These are phyloP conservation scores for Autographa gamma DNA, from an alignment of 2,888 invertebrate genomes.

Conservation along the genomic window DNA sequence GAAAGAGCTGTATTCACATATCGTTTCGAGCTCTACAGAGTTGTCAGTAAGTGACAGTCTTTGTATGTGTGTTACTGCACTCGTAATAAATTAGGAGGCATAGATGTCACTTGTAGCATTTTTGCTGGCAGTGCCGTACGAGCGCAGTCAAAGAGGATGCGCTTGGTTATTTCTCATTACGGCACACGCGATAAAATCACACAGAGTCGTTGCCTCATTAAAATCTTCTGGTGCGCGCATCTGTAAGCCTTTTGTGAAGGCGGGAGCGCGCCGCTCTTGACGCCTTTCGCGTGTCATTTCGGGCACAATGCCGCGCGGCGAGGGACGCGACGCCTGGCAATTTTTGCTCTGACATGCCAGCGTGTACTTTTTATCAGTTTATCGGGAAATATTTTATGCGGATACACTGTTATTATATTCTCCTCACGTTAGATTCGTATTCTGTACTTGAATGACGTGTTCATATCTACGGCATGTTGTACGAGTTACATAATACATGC, in stretches of 20 bases:
- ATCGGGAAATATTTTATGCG: slow-evolving; percentile 75
- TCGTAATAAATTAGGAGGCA: slow-evolving; percentile 62
- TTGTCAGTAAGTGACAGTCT: slow-evolving; percentile 36
- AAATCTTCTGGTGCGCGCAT: slow-evolving; percentile 89
- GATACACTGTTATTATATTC: slow-evolving; percentile 71
- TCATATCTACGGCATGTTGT: slow-evolving; percentile 50
- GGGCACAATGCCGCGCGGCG: slow-evolving; percentile 82
- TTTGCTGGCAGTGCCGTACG: slow-evolving; percentile 74
- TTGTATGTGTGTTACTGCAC: slow-evolving; percentile 37
- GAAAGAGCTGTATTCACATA: slow-evolving; percentile 8
- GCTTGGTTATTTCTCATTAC: slow-evolving; percentile 89
- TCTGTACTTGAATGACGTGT: slow-evolving; percentile 63
- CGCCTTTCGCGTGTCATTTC: slow-evolving; percentile 88
- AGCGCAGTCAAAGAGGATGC: slow-evolving; percentile 86
- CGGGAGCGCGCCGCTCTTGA: slow-evolving; percentile 82
- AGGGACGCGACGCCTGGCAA: slow-evolving; percentile 76
- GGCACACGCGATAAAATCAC: slow-evolving; percentile 88
- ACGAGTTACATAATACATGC: slow-evolving; percentile 45
- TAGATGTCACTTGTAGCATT: slow-evolving; percentile 76
- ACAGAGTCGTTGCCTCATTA: slow-evolving; percentile 89
- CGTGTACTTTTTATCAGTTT: slow-evolving; percentile 79
- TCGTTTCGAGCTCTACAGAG: slow-evolving; percentile 27
- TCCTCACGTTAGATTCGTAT: slow-evolving; percentile 67
- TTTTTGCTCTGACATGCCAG: slow-evolving; percentile 80
- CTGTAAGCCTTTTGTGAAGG: slow-evolving; percentile 88